A percentile compares a stretch with the other conserved stretches of the same genome.
Evolutionary conservation across 1,140 invertebrate genomes (phyloP).

Genomic region (Elysia chlorotica): DNA sequence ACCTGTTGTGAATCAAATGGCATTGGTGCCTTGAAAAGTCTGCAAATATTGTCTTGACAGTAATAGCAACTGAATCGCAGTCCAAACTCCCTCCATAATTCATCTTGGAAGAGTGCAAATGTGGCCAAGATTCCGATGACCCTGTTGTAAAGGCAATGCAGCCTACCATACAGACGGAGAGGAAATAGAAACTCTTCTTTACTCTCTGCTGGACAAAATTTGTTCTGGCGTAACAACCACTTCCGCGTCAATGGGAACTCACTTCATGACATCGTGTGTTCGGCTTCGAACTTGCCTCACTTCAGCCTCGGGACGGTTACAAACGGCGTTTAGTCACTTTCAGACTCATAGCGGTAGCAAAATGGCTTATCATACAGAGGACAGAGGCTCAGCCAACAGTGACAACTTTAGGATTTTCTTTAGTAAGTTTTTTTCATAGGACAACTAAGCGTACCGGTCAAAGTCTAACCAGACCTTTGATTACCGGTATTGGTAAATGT

Average conservation of each 20-base stretch:
- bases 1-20: too few species aligned
- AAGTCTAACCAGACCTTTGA: neutral
- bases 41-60: too few species aligned
- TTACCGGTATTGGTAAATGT: neutral
- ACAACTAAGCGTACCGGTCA: neutral
- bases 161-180: too few species aligned
- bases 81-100: too few species aligned
- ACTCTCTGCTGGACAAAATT: too few species aligned
- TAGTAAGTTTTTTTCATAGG: conserved; percentile 38
- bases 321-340: neutral
- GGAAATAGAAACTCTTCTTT: too few species aligned
- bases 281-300: neutral
- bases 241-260: conserved; percentile 10
- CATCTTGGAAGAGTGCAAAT: too few species aligned
- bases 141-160: too few species aligned
- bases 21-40: too few species aligned
- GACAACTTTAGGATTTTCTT: conserved; percentile 74
- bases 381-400: conserved; percentile 80
- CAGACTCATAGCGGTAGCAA: conserved; percentile 6
- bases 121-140: too few species aligned
- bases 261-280: neutral
- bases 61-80: too few species aligned
- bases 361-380: conserved; percentile 71
- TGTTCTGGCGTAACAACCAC: too few species aligned
- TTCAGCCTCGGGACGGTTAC: neutral